A percentile compares a stretch with the other conserved stretches of the same genome.
Conservation (phyloP, 2,888 invertebrate species). For the Campopleginae sp. region DNA sequence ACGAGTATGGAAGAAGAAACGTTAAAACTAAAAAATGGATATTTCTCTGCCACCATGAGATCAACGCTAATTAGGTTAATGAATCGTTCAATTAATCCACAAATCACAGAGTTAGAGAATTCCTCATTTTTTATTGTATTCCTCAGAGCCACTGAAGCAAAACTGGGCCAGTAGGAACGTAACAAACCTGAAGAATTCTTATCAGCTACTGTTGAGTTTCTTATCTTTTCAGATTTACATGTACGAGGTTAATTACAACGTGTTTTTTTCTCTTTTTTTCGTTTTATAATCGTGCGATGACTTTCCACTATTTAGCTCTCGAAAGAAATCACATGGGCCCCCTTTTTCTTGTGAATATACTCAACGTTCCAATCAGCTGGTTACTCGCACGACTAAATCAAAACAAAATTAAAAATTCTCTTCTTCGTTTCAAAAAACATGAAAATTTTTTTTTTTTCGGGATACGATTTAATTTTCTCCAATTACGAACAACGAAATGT, state of each 20-base stretch:
- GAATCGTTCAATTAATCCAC: background rate
- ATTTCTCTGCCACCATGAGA: background rate
- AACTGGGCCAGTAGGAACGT: conserved; percentile 29
- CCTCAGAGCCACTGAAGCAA: conserved; percentile 30
- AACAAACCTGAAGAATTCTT: conserved; percentile 48
- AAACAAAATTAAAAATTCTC: background rate
- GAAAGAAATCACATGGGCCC: conserved; percentile 10
- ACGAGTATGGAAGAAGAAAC: background rate
- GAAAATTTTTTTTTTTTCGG: background rate
- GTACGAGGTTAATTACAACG: conserved; percentile 57
- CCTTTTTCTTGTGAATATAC: background rate
- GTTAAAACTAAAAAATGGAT: background rate
- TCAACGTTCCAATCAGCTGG: background rate
- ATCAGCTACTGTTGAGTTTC: conserved; percentile 59
- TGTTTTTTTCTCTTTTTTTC: conserved; percentile 44
- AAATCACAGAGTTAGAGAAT: background rate
- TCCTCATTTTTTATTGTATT: background rate
- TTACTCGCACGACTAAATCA: background rate
- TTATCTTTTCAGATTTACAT: conserved; percentile 55
- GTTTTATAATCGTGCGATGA: conserved; percentile 37
- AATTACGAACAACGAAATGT: background rate
- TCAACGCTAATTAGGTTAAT: background rate
- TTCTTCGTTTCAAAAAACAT: background rate
- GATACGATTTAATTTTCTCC: background rate
- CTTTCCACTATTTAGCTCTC: conserved; percentile 17